Conservation (phyloP, 2,888 invertebrate genomes). For the Tromatobia lineatoria region DNA sequence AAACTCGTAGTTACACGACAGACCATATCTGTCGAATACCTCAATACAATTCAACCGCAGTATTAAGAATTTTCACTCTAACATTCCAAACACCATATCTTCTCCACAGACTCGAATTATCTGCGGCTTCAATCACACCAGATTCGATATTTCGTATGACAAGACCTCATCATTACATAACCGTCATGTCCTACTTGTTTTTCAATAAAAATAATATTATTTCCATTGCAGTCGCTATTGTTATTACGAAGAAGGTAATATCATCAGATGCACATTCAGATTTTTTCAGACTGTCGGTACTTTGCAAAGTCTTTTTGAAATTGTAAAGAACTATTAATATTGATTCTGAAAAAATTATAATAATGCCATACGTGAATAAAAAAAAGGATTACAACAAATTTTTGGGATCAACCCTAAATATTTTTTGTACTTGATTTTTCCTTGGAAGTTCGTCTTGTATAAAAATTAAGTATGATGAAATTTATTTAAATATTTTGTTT, state of each 20-base stretch:
- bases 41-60: conserved; percentile 17
- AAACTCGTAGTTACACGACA: neutral
- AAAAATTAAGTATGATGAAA: too few species aligned
- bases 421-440: too few species aligned
- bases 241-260: neutral
- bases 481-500: too few species aligned
- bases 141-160: conserved; percentile 16
- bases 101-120: neutral
- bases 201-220: neutral
- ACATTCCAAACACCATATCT: neutral
- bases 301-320: too few species aligned
- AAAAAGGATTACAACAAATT: too few species aligned
- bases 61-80: neutral
- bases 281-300: too few species aligned
- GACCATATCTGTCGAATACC: neutral
- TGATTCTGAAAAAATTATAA: too few species aligned
- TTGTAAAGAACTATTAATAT: too few species aligned
- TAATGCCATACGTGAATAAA: too few species aligned
- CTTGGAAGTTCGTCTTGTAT: too few species aligned
- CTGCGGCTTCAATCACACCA: neutral
- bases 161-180: neutral
- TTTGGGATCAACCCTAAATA: too few species aligned
- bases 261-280: too few species aligned
- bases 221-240: neutral
- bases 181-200: neutral